phyloP scores from a whole-genome alignment of 2,888 invertebrate genomes.

The Sisyra terminalis region DNA sequence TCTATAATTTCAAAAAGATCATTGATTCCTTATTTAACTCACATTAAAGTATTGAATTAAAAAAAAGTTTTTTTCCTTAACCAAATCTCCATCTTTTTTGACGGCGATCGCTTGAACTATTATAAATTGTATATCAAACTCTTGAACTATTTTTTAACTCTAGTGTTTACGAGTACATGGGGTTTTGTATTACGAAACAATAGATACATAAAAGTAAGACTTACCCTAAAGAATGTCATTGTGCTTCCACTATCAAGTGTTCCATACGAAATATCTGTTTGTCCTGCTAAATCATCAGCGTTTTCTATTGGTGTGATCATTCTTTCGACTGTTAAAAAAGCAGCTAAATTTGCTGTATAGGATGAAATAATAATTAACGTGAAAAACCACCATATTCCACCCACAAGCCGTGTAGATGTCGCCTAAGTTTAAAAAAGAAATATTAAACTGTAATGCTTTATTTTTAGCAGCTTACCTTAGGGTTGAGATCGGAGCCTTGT shows the following conservation, averaged over 20 bases:
- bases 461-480: constrained; percentile 34
- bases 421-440: constrained; percentile 26
- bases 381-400: constrained; percentile 86
- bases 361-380: constrained; percentile 81
- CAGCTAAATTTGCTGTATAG: constrained; percentile 83
- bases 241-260: constrained; percentile 71
- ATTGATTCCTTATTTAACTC: too few relatives aligned
- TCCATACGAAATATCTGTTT: constrained; percentile 72
- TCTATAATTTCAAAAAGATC: too few relatives aligned
- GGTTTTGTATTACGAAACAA: background rate
- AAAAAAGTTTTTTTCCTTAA: too few relatives aligned
- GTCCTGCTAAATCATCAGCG: constrained; percentile 65
- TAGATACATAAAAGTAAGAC: constrained; percentile 13
- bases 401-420: constrained; percentile 63
- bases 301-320: constrained; percentile 78
- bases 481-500: constrained; percentile 65
- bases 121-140: too few relatives aligned
- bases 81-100: too few relatives aligned
- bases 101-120: too few relatives aligned
- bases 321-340: constrained; percentile 77
- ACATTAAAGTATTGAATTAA: too few relatives aligned
- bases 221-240: constrained; percentile 72
- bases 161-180: background rate
- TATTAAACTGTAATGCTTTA: background rate
- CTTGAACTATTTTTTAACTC: background rate